Base-by-base conservation (phyloP, 2,113 vertebrate species). In the Chinchilla lanigera region DNA sequence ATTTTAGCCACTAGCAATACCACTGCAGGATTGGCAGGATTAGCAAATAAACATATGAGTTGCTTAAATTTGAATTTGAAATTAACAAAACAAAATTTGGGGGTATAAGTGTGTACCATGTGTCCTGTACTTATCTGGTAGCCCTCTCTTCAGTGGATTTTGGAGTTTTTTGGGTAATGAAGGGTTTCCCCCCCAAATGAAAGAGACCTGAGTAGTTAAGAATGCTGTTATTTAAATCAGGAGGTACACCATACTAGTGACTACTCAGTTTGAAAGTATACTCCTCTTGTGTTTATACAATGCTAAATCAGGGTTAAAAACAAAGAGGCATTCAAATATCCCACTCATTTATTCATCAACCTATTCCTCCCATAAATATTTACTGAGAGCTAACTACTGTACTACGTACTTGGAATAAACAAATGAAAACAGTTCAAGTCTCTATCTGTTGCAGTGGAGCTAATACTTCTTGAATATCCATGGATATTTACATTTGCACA, bases 401-500 rank as follows among this genome's bases (percentile, higher is more conserved):
- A 1, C 22, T 69, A 11, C 35, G 54, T 47, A 11, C 38, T 83
- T 50, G 38, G 35, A 89, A 93, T 61, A 78, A 56, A 89, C 78
- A 0, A 44, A 9, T 41, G 38, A 90, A n/a, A 13, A 75, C 87
- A 67, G 12, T 35, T 4, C 19, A 78, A 93, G 16, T 83, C 19
- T 19, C 20, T 12, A 1, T 82, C 35, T 91, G 13, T 47, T 22
- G 3, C 96, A 92, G 60, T 14, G 22, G 16, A 69, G 22, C 47
- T 56, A 83, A 87, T 24, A 30, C 33, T 78, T 81, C 94, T 61
- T 63, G 50, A 81, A 52, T 84, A 67, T 87, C 75, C 38, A 33
- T 56, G 89, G 56, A 38, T 61, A 84, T 94, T 96, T 77, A 69
- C 75, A 84, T 73, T 81, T 80, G 90, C 63, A 89, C 65, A 81